Percentiles rank a stretch among this genome's conserved stretches.
phyloP scores from a whole-genome alignment of 2,797 vertebrate species.

The Amphiprion clarkii region DNA sequence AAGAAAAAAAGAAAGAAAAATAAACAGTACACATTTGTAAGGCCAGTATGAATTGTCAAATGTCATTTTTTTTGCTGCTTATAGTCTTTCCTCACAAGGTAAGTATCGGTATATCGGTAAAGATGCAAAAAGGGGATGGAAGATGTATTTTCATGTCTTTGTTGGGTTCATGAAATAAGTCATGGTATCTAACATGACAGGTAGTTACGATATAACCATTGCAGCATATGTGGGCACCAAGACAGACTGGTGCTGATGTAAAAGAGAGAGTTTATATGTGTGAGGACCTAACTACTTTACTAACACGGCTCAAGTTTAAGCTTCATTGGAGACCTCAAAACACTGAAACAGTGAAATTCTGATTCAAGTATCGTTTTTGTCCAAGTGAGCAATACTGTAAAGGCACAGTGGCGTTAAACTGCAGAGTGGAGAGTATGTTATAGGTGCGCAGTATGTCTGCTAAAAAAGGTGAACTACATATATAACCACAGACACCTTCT shows the following conservation, averaged over 20 bases:
- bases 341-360: constrained; percentile 67
- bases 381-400: constrained; percentile 38
- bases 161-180: constrained; percentile 57
- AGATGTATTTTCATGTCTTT: constrained; percentile 47
- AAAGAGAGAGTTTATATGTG: constrained; percentile 6
- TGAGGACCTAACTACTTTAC: constrained; percentile 36
- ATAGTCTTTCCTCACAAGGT: background rate
- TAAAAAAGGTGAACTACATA: background rate
- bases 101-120: background rate
- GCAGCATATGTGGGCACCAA: constrained; percentile 69
- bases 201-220: constrained; percentile 78
- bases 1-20: too few species aligned
- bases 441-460: background rate
- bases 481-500: background rate
- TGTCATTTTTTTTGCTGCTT: too few species aligned
- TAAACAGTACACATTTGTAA: too few species aligned
- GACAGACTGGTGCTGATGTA: constrained; percentile 69
- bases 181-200: constrained; percentile 63
- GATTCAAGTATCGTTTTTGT: constrained; percentile 51
- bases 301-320: constrained; percentile 51
- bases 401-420: background rate
- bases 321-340: constrained; percentile 72
- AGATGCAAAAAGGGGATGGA: constrained; percentile 14
- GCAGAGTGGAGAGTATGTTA: constrained; percentile 13
- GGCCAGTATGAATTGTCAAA: too few species aligned